These are phyloP conservation scores for Bombus waltoni DNA, from an alignment of 1,140 invertebrate genomes.

Conservation along the genomic window DNA sequence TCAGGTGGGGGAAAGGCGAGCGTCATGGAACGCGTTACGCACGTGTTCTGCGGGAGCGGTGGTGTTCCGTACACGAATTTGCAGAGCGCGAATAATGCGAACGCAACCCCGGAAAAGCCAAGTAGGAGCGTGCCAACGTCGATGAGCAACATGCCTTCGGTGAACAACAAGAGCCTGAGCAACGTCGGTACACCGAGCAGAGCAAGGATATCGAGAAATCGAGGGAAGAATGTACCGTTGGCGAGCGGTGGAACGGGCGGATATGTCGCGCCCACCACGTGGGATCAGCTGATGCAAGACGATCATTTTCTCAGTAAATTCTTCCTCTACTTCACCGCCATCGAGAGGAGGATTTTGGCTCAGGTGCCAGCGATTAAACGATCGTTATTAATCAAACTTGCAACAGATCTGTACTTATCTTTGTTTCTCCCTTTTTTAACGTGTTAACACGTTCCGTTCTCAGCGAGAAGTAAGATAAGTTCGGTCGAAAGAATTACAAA, in stretches of 20 bases:
- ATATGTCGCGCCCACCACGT: conserved; percentile 83
- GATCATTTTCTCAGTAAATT: conserved; percentile 92
- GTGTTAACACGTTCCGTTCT: background rate
- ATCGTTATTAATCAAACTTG: conserved; percentile 14
- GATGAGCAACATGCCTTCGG: conserved; percentile 64
- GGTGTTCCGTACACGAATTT: conserved; percentile 80
- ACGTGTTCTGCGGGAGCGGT: conserved; percentile 89
- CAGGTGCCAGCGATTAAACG: conserved; percentile 83
- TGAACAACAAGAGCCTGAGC: conserved; percentile 74
- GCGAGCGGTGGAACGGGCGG: conserved; percentile 76
- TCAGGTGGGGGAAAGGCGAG: conserved; percentile 84
- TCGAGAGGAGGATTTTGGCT: conserved; percentile 90
- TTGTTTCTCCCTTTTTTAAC: background rate
- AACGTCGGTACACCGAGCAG: conserved; percentile 70
- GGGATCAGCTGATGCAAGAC: conserved; percentile 91
- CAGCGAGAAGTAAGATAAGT: too few relatives aligned
- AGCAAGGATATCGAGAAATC: conserved; percentile 71
- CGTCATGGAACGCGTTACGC: conserved; percentile 93
- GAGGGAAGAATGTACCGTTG: conserved; percentile 74
- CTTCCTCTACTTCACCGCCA: conserved; percentile 92
- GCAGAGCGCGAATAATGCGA: conserved; percentile 77
- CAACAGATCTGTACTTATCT: background rate
- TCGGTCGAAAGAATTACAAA: background rate
- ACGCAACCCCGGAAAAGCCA: conserved; percentile 82
- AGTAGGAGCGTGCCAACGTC: conserved; percentile 76